Conservation (phyloP, 2,888 invertebrate genomes). For the Ochlodes sylvanus region DNA sequence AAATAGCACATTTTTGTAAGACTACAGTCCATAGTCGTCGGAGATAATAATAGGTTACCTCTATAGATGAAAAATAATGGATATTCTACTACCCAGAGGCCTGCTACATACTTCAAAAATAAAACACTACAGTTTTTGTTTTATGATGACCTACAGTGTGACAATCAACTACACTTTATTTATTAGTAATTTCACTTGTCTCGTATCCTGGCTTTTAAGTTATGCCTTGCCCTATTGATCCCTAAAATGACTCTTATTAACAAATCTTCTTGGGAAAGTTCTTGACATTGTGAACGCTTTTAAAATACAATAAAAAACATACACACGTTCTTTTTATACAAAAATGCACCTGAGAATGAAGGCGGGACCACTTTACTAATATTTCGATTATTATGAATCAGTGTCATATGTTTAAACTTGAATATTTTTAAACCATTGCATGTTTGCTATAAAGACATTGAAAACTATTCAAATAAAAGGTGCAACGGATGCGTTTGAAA, state of each 20-base stretch:
- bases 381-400: conserved; percentile 78
- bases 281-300: conserved; percentile 73
- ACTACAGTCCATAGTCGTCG: no score
- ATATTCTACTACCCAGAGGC: no score
- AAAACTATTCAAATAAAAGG: conserved; percentile 27
- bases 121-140: no score
- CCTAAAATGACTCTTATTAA: conserved; percentile 70
- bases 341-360: conserved; percentile 85
- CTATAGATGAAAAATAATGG: no score
- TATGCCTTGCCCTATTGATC: conserved; percentile 47
- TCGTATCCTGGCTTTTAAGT: no score
- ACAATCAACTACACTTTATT: no score
- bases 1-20: no score
- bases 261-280: conserved; percentile 77
- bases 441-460: neutral
- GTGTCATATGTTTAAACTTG: conserved; percentile 51
- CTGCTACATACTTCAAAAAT: no score
- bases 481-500: conserved; percentile 51
- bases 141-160: no score
- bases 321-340: conserved; percentile 79
- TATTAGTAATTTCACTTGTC: neutral
- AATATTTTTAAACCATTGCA: conserved; percentile 50
- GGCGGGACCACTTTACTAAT: conserved; percentile 82
- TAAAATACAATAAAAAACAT: conserved; percentile 76
- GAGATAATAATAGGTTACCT: no score